phyloP scores from a whole-genome alignment of 2,888 invertebrate species.

The Zygothrica quintamaculata region DNA sequence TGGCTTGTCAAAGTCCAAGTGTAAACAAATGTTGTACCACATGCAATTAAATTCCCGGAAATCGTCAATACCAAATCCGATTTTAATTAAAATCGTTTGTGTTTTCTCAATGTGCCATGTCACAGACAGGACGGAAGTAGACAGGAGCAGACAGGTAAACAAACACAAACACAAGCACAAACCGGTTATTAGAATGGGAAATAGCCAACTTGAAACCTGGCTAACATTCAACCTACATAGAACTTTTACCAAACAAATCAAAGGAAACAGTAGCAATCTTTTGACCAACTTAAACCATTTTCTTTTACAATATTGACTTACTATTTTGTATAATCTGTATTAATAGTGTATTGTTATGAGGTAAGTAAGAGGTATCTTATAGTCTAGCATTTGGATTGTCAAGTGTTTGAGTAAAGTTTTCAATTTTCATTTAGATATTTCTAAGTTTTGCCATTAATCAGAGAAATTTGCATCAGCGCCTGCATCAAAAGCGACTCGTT shows the following conservation, averaged over 20 bases:
- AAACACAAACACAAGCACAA: slow-evolving; percentile 31
- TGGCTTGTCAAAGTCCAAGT: slow-evolving; percentile 33
- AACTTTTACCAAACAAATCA: slow-evolving; percentile 6
- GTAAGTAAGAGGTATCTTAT: neutral
- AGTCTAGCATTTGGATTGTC: neutral
- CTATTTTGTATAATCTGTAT: too few relatives aligned
- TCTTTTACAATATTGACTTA: too few relatives aligned
- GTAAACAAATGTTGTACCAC: slow-evolving; percentile 71
- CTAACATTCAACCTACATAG: slow-evolving; percentile 25
- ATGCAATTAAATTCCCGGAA: slow-evolving; percentile 76
- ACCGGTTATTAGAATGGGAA: slow-evolving; percentile 30
- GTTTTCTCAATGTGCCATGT: slow-evolving; percentile 54
- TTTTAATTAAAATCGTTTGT: slow-evolving; percentile 76
- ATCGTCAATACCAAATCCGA: slow-evolving; percentile 78
- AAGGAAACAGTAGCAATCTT: neutral
- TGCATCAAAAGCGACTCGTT: slow-evolving; percentile 38
- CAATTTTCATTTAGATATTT: slow-evolving; percentile 9
- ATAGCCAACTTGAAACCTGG: neutral
- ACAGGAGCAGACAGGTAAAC: slow-evolving; percentile 54
- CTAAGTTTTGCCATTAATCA: slow-evolving; percentile 10
- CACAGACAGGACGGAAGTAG: slow-evolving; percentile 68
- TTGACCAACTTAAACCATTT: neutral
- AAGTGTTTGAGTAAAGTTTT: neutral
- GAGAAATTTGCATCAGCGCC: slow-evolving; percentile 20
- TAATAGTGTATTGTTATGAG: neutral